phyloP scores from a whole-genome alignment of 2,888 invertebrate genomes.

The Lathronympha strigana region DNA sequence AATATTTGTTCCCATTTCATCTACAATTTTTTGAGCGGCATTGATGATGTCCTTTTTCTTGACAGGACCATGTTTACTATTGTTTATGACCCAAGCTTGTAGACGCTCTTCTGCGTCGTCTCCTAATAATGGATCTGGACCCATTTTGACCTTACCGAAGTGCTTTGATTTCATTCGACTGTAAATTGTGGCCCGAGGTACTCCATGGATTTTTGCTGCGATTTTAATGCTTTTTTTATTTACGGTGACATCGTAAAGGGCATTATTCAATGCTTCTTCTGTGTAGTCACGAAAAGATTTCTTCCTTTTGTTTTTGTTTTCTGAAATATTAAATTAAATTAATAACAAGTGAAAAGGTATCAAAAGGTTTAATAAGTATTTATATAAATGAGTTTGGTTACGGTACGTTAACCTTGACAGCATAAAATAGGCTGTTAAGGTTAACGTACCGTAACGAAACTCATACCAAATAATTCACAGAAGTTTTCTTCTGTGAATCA shows the following conservation, averaged over 20 bases:
- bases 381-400: background rate
- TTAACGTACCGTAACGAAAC: background rate
- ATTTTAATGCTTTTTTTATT: background rate
- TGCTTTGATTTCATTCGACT: background rate
- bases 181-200: conserved; percentile 11
- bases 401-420: background rate
- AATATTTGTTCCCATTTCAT: conserved; percentile 2
- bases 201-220: conserved; percentile 2
- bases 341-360: background rate
- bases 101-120: conserved; percentile 13
- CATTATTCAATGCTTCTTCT: background rate
- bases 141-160: conserved; percentile 7
- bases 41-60: conserved; percentile 9
- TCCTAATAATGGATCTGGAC: conserved; percentile 13
- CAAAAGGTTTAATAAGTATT: background rate
- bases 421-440: background rate
- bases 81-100: conserved; percentile 2
- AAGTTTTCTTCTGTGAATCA: background rate
- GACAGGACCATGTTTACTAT: background rate
- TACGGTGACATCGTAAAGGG: conserved; percentile 1
- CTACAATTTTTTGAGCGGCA: conserved; percentile 5
- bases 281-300: background rate
- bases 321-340: conserved; percentile 5
- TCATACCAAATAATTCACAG: background rate
- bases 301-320: background rate